Percentiles rank a stretch among this genome's conserved stretches.
phyloP scores from a whole-genome alignment of 2,113 vertebrate genomes.

The Gallinago media region DNA sequence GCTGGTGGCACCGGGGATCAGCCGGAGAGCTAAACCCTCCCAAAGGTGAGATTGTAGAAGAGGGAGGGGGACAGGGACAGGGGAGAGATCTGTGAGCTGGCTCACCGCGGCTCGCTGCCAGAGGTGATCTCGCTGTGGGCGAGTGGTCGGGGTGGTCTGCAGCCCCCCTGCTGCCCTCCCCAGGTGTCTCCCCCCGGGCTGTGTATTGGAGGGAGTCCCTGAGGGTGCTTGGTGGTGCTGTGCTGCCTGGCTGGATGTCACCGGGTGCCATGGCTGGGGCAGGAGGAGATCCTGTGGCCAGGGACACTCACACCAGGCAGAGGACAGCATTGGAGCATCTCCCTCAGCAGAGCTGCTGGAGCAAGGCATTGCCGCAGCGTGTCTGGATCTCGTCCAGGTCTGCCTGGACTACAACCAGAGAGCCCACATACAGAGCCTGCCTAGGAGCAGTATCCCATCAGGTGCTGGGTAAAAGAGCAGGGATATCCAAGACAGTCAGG shows the following conservation, averaged over 20 bases:
- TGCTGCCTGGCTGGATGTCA: background rate
- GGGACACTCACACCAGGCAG: background rate
- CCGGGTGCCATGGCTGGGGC: background rate
- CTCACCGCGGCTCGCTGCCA: background rate
- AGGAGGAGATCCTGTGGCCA: accelerated
- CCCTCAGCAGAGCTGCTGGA: background rate
- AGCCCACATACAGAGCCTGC: background rate
- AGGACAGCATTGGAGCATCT: accelerated
- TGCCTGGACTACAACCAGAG: background rate
- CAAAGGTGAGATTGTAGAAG: background rate
- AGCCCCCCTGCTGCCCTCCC: background rate
- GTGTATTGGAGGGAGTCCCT: background rate
- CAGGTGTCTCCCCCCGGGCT: accelerated
- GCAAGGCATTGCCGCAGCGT: background rate
- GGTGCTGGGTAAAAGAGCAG: background rate
- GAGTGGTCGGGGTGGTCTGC: accelerated
- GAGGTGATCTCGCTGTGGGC: background rate
- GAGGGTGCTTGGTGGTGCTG: background rate
- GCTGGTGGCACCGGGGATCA: background rate
- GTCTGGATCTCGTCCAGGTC: accelerated
- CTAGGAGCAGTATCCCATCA: background rate
- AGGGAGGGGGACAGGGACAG: background rate
- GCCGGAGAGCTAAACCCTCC: background rate
- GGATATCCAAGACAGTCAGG: background rate
- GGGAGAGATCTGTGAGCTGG: background rate